Evolutionary conservation across 2,888 invertebrate genomes (phyloP), one percentile per base, ranked within the genome.

Genomic region (Dyspetes luteomarginatus): DNA sequence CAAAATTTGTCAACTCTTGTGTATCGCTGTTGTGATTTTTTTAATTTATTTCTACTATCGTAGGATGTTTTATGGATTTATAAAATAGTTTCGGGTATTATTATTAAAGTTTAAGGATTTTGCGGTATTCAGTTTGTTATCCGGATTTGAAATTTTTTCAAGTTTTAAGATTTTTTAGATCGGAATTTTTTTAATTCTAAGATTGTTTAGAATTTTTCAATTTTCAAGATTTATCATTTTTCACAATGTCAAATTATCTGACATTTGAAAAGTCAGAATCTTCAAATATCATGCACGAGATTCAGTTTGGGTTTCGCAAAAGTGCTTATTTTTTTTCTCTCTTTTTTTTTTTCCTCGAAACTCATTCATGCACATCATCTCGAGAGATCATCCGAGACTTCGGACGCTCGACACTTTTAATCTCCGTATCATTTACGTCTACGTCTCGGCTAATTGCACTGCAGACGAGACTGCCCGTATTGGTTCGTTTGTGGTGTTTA

Each of bases 401-500:
- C 69, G 72, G 65, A 58, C 64, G 65, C 77, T 78, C 78, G 67
- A 72, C 72, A 74, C 78, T 79, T 79, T 79, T 74, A 79, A 69
- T 79, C 73, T 62, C 36, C 22, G 69, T 69, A 79, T 79, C 74
- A 68, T 74, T 74, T 74, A 68, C 74, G 73, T 69, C 73, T 62
- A n/a, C 62, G 55, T 74, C 68, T 41, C 69, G 12, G 50, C 69
- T 79, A 78, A 78, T 78, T 78, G 73, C 73, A 64, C 55, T 30
- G 48, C 60, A 65, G 56, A n/a, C 43, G 28, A 36, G 28, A 17
- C n/a, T 58, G 22, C 24, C 67, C 55, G 48, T 73, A 78, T 78
- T 30, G 67, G 67, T 67, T 58, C 67, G 67, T 78, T 64, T 58
- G 7, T 26, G 43, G 45, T 78, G 48, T 28, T 41, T 15, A n/a